Evolutionary conservation across 2,888 invertebrate genomes (phyloP).

Genomic region (Heliconius cydno): DNA sequence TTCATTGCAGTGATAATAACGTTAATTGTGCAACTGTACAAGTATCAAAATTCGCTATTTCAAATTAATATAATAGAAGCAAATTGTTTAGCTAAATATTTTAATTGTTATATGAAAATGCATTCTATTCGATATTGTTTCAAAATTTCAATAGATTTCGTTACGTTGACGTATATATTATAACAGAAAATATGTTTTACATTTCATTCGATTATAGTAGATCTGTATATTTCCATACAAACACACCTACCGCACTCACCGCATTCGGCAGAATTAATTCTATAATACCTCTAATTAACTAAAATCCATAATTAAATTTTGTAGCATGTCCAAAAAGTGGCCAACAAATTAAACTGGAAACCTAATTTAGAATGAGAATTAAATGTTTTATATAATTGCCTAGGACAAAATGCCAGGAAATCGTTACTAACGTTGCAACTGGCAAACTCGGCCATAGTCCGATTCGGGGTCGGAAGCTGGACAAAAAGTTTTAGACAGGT

Average conservation of each 20-base stretch:
- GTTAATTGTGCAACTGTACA: conserved; percentile 53
- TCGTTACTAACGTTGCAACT: conserved; percentile 25
- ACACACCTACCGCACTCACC: not conserved
- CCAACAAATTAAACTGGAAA: conserved; percentile 1
- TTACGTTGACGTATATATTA: not conserved
- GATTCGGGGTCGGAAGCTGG: conserved; percentile 59
- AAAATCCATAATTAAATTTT: conserved; percentile 4
- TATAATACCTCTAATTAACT: conserved; percentile 8
- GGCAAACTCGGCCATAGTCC: conserved; percentile 67
- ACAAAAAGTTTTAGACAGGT: conserved; percentile 74
- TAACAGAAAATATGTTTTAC: not conserved
- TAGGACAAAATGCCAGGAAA: not conserved
- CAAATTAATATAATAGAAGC: conserved; percentile 8
- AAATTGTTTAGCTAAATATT: conserved; percentile 5
- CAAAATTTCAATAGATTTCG: too few relatives aligned
- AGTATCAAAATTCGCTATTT: conserved; percentile 27
- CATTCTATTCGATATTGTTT: not conserved
- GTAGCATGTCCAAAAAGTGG: conserved; percentile 19
- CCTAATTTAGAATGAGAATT: conserved; percentile 15
- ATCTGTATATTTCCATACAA: not conserved
- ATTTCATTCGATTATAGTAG: not conserved
- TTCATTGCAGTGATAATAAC: conserved; percentile 57
- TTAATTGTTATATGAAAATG: not conserved
- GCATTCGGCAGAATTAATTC: not conserved
- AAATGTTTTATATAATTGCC: conserved; percentile 17